Evolutionary conservation across 2,113 vertebrate genomes (phyloP), one percentile per base, ranked within the genome.

Genomic region (Toxotes jaculatrix): DNA sequence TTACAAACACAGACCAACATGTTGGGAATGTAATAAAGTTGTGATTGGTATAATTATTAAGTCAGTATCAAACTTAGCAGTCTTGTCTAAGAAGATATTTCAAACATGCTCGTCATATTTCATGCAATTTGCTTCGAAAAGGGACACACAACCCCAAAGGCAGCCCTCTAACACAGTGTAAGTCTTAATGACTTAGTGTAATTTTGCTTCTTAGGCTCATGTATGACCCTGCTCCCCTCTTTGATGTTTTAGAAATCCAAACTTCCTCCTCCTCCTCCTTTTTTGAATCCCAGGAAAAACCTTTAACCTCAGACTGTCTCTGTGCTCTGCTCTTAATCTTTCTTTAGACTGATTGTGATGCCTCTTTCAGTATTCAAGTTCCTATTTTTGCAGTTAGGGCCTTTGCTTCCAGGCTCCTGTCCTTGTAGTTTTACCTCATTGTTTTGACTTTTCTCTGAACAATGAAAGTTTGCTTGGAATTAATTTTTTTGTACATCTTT

Each of bases 151-250:
- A 67, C 27, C 8, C 9, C 64, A 74, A 79, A 72, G 47, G 45
- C 61, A 65, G 66, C 62, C 62, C 16, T 51, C 80, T 81, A 31
- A 76, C 27, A n/a, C 47, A 51, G 27, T n/a, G 85, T 88, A 85
- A 89, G 86, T 91, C 36, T 34, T 19, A 9, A 51, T 61, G n/a
- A 43, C 4, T 53, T 53, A 7, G n/a, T 4, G 14, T 7, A 65
- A 7, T 14, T 72, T 5, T 74, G 79, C 60, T 45, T 70, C 8
- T 49, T 79, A 57, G 78, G 51, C 10, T 74, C 31, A 57, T 14
- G 1, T 78, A 56, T 69, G 47, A 63, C 34, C n/a, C 43, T 34
- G 19, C 51, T 56, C 14, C 57, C 31, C 77, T 49, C 12, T 2
- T 38, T 31, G 34, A 42, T 5, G 23, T 36, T 40, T 17, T 76